Conservation (phyloP, 2,888 invertebrate species). For the Lepidocyrtoides sp. region DNA sequence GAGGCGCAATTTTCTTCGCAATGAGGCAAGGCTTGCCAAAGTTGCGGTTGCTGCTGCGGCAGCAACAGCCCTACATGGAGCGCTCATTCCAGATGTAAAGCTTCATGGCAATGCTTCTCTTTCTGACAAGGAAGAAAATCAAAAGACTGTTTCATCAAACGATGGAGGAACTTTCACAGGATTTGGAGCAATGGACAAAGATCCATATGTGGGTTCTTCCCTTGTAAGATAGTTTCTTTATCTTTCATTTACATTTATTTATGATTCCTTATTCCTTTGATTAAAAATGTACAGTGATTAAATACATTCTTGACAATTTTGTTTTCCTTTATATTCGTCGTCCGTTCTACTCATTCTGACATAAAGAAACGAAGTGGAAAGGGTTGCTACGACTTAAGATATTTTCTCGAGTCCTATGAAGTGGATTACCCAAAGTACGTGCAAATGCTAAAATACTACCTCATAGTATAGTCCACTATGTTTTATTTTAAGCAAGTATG, state of each 20-base stretch:
- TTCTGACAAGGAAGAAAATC: not conserved
- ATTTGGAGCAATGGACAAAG: not conserved
- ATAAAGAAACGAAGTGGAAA: not conserved
- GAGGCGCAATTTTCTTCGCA: too few relatives aligned
- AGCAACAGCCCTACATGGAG: not conserved
- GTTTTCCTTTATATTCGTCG: too few relatives aligned
- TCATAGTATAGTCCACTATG: too few relatives aligned
- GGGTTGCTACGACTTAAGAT: not conserved
- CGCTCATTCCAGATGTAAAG: not conserved
- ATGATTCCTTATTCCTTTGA: not conserved
- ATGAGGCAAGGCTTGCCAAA: not conserved
- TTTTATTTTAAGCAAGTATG: too few relatives aligned
- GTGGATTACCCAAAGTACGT: not conserved
- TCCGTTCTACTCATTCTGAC: not conserved
- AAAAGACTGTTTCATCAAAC: not conserved
- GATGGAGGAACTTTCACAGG: not conserved
- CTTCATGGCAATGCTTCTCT: not conserved
- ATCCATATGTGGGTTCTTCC: not conserved
- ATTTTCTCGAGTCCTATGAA: not conserved
- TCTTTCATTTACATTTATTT: not conserved
- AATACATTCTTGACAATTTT: too few relatives aligned
- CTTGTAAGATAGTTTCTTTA: not conserved
- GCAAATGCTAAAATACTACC: not conserved
- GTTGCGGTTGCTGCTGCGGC: not conserved
- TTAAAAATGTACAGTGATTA: not conserved